A percentile compares a stretch with the other conserved stretches of the same genome.
phyloP scores from a whole-genome alignment of 2,113 vertebrate genomes.

The Cheirogaleus medius region DNA sequence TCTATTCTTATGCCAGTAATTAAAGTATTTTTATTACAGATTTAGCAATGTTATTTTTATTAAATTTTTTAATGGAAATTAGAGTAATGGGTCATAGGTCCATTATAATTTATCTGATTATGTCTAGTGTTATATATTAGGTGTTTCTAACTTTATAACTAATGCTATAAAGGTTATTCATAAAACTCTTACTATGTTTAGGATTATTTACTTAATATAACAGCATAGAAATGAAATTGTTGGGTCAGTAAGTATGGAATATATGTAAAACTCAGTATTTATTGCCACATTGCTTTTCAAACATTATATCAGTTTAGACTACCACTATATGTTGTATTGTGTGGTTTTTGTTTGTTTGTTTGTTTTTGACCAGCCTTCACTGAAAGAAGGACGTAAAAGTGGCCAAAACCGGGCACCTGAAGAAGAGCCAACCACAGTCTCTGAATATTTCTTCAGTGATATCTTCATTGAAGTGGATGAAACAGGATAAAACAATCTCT shows the following conservation, averaged over 20 bases:
- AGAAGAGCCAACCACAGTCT: conserved; percentile 88
- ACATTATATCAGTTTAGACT: neutral
- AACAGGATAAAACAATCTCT: conserved; percentile 73
- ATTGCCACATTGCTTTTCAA: neutral
- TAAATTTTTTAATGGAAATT: conserved; percentile 7
- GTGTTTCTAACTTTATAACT: conserved; percentile 16
- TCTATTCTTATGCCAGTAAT: neutral
- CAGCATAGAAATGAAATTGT: neutral
- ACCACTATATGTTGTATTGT: neutral
- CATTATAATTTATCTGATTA: neutral
- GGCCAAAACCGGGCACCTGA: conserved; percentile 70
- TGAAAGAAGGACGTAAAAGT: conserved; percentile 62
- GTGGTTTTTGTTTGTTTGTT: conserved; percentile 24
- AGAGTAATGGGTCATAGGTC: neutral
- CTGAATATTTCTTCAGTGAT: conserved; percentile 94
- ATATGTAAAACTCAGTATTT: neutral
- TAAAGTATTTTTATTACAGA: conserved; percentile 6
- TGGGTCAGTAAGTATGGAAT: neutral
- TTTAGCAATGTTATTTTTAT: neutral
- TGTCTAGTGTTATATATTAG: neutral
- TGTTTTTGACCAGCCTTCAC: conserved; percentile 51
- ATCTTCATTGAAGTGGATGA: conserved; percentile 96
- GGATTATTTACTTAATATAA: neutral
- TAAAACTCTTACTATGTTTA: conserved; percentile 24
- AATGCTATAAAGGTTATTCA: neutral